Base-by-base conservation (phyloP, 2,113 vertebrate species). In the Protobothrops mucrosquamatus region DNA sequence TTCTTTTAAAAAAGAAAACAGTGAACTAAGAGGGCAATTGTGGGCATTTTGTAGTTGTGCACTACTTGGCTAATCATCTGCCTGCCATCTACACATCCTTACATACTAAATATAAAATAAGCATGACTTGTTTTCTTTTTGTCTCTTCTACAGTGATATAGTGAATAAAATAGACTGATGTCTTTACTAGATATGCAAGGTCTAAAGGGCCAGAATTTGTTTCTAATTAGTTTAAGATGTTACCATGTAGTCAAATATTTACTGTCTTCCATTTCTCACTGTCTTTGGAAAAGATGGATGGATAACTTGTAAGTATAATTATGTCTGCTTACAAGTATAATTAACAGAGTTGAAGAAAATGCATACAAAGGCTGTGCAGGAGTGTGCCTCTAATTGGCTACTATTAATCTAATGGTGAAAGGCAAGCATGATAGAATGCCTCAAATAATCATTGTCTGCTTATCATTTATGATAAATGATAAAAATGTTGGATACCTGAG, bases 391-490 rank as follows among this genome's bases (percentile, higher is more conserved):
- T 97, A 97, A 98, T 97, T 97, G 96, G 91, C 92, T 94, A 90
- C 96, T 96, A 97, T 98, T 97, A 98, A 97, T 98, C 97, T 97
- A 97, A 96, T 94, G 89, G 92, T 59, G 92, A 96, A 94, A 96
- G 95, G 95, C 59, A 91, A 91, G 96, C 94, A 93, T 0, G 8
- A 93, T 96, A 88, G 93, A 95, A 95, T 97, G 96, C 97, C 98
- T 97, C 97, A 96, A 95, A 94, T 1, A 95, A 93, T 91, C 92
- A 95, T 97, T 93, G 93, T 34, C 91, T 93, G 96, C 96, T 1
- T 93, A 97, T 96, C 6, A 0, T 96, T 97, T 97, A 93, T 95
- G 94, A 96, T 97, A 95, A 96, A 51, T 15, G 46, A 51, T 87
- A 29, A 89, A 39, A 43, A 88, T 24, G 20, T 56, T 57, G n/a